Conservation (phyloP, 1,140 invertebrate species). For the Cotesia typhae region DNA sequence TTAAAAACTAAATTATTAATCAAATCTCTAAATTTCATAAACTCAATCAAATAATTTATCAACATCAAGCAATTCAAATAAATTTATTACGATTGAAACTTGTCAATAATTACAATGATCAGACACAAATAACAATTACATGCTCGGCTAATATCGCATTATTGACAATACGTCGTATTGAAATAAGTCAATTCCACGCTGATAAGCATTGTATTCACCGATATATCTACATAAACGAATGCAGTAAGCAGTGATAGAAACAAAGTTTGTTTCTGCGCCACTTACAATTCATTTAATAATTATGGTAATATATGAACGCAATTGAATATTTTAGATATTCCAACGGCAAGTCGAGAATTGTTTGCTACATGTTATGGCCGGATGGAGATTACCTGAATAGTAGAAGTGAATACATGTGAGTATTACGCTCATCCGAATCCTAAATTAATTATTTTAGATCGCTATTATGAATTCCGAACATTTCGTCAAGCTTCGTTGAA, state of each 20-base stretch:
- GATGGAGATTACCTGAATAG: constrained; percentile 70
- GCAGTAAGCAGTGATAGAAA: neutral
- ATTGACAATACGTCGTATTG: too few species aligned
- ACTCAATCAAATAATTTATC: too few species aligned
- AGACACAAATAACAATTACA: too few species aligned
- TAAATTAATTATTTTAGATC: constrained; percentile 5
- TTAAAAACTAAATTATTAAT: too few species aligned
- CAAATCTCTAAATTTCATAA: too few species aligned
- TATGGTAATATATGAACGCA: constrained; percentile 5
- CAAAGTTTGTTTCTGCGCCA: neutral
- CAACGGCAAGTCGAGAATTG: constrained; percentile 66
- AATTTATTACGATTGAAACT: too few species aligned
- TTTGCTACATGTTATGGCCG: constrained; percentile 75
- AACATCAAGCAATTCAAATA: too few species aligned
- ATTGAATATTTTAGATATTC: constrained; percentile 60
- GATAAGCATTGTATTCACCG: too few species aligned
- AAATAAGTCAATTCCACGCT: too few species aligned
- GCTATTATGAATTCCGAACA: constrained; percentile 24
- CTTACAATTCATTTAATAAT: constrained; percentile 22
- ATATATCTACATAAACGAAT: too few species aligned
- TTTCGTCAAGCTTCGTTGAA: constrained; percentile 9
- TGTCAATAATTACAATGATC: too few species aligned
- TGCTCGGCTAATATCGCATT: too few species aligned
- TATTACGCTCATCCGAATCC: constrained; percentile 34
- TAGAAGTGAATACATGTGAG: constrained; percentile 70